Evolutionary conservation across 1,140 invertebrate species (phyloP).

Genomic region (Propsilocerus akamusi): DNA sequence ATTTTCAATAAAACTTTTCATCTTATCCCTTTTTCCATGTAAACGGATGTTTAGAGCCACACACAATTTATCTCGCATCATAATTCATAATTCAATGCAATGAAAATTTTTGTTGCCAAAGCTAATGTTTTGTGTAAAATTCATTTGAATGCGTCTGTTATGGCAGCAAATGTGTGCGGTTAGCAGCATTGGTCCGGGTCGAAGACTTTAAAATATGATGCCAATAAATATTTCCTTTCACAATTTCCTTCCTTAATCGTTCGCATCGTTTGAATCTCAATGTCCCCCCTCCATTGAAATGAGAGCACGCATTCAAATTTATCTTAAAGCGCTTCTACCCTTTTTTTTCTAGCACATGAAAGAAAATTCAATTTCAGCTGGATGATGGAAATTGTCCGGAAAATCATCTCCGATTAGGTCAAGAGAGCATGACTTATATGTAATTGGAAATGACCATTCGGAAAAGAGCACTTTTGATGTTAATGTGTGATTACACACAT

Average conservation of each 20-base stretch:
- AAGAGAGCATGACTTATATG: not conserved
- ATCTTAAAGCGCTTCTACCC: not conserved
- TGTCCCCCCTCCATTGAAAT: not conserved
- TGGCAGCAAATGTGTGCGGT: too few relatives aligned
- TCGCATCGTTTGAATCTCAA: not conserved
- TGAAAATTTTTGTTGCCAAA: too few relatives aligned
- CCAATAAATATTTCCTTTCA: not conserved
- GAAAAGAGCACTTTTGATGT: not conserved
- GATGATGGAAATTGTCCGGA: not conserved
- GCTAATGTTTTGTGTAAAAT: too few relatives aligned
- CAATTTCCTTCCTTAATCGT: not conserved
- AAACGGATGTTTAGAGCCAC: too few relatives aligned
- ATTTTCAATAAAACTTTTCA: too few relatives aligned
- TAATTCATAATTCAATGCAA: too few relatives aligned
- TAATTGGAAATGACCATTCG: not conserved
- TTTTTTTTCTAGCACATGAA: not conserved
- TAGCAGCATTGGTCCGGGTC: too few relatives aligned
- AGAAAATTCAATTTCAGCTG: not conserved
- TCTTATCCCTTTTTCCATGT: too few relatives aligned
- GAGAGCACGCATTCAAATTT: not conserved
- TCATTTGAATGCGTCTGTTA: too few relatives aligned
- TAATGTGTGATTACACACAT: too few relatives aligned
- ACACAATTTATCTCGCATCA: too few relatives aligned
- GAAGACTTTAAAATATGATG: slow-evolving; percentile 1
- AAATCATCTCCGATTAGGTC: slow-evolving; percentile 1